These are phyloP conservation scores for Reinhardtius hippoglossoides DNA, from an alignment of 2,113 vertebrate genomes.

Conservation along the genomic window DNA sequence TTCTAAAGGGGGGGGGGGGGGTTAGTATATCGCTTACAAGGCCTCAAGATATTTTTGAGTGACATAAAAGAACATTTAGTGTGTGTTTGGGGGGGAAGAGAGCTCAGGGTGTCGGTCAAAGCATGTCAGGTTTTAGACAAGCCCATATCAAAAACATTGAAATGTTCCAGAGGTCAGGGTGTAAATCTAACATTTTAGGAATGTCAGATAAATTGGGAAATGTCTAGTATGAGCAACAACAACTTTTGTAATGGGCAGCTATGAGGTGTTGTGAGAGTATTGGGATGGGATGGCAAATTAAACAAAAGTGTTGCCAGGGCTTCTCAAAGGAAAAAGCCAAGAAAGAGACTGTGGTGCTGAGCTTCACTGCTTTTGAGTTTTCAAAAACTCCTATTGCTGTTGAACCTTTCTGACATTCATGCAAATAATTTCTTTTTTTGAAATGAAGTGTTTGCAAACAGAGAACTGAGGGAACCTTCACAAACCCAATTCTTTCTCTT, in stretches of 20 bases:
- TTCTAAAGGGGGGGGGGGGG: background rate
- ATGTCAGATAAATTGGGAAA: background rate
- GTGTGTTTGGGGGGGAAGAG: background rate
- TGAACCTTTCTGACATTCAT: background rate
- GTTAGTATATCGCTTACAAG: background rate
- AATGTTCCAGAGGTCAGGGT: background rate
- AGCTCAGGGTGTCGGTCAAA: background rate
- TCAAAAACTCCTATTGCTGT: background rate
- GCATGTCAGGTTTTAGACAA: slow-evolving; percentile 1
- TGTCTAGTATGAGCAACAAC: background rate
- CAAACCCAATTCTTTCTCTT: slow-evolving; percentile 37
- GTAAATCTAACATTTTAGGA: background rate
- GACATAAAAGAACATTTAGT: slow-evolving; percentile 10
- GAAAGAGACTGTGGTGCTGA: background rate
- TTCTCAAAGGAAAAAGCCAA: too few relatives aligned
- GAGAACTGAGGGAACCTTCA: slow-evolving; percentile 5
- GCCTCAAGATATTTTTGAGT: slow-evolving; percentile 19
- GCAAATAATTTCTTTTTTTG: background rate
- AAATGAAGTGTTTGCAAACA: background rate
- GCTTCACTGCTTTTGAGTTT: background rate
- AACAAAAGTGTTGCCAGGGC: too few relatives aligned
- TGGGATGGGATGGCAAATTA: too few relatives aligned
- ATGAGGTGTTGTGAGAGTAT: background rate
- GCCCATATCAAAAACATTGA: background rate
- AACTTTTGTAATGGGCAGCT: background rate